Evolutionary conservation across 2,797 vertebrate genomes (phyloP).

Genomic region (Microtus agrestis): DNA sequence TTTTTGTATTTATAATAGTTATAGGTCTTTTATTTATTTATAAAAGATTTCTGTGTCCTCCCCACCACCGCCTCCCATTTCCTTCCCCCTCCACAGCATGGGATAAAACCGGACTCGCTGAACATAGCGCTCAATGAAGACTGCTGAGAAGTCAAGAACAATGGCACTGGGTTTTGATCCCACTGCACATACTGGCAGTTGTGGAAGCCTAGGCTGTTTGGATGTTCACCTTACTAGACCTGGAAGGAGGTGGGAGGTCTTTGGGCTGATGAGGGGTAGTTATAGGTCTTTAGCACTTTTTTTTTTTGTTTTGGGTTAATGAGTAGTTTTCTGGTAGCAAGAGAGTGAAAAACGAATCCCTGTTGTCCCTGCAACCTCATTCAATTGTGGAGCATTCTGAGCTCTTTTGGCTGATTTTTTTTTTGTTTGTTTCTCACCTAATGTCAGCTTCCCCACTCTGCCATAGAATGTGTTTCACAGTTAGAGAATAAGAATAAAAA

Average conservation of each 20-base stretch:
- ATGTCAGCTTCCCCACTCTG: constrained; percentile 40
- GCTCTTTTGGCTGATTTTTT: not conserved
- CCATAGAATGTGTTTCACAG: constrained; percentile 19
- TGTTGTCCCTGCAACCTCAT: not conserved
- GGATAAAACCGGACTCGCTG: no score
- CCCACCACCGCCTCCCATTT: no score
- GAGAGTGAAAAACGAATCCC: constrained; percentile 3
- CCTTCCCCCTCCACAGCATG: no score
- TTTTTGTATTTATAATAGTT: constrained; percentile 28
- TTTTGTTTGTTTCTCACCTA: constrained; percentile 60
- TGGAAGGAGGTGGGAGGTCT: no score
- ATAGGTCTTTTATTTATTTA: not conserved
- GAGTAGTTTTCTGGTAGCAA: constrained; percentile 26
- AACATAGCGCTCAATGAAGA: no score
- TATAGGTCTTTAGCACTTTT: constrained; percentile 30
- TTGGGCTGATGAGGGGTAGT: not conserved
- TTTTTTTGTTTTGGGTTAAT: constrained; percentile 22
- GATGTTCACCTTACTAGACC: no score
- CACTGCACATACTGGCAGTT: no score
- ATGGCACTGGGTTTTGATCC: no score
- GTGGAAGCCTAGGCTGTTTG: no score
- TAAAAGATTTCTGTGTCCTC: no score
- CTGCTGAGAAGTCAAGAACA: no score
- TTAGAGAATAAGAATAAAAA: constrained; percentile 65
- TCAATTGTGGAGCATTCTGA: constrained; percentile 19